Percentiles rank a stretch among this genome's conserved stretches.
These are phyloP conservation scores for Choristoneura fumiferana DNA, from an alignment of 1,140 invertebrate genomes.

Conservation along the genomic window DNA sequence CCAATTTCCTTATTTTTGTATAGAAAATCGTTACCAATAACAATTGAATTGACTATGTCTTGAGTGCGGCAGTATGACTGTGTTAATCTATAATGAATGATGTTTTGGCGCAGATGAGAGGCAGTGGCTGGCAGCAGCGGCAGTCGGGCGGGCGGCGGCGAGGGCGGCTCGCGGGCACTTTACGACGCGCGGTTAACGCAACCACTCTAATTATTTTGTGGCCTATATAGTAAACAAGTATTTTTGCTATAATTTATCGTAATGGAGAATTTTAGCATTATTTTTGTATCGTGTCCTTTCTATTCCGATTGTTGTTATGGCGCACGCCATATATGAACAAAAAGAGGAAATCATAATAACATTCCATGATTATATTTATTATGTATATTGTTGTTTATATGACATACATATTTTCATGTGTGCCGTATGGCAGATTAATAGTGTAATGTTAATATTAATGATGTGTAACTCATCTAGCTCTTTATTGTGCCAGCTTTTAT, in stretches of 20 bases:
- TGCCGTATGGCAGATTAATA: conserved; percentile 49
- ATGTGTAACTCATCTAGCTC: conserved; percentile 68
- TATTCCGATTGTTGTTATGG: conserved; percentile 41
- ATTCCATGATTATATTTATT: conserved; percentile 78
- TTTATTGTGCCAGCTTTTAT: conserved; percentile 75
- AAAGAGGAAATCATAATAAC: conserved; percentile 65
- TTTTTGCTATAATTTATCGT: conserved; percentile 77
- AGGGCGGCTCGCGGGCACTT: background rate
- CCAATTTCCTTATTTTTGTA: too few relatives aligned
- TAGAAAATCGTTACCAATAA: too few relatives aligned
- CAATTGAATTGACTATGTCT: too few relatives aligned
- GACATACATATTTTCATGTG: conserved; percentile 76
- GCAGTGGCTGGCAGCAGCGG: background rate
- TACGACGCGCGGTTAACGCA: background rate
- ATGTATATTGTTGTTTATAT: conserved; percentile 69
- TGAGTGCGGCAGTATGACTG: background rate
- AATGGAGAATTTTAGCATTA: conserved; percentile 60
- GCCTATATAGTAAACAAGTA: conserved; percentile 65
- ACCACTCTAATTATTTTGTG: conserved; percentile 29
- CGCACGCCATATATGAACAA: conserved; percentile 36
- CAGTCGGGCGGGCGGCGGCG: background rate
- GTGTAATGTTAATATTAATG: conserved; percentile 58
- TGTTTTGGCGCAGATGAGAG: background rate
- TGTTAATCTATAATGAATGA: too few relatives aligned
- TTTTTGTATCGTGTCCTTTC: conserved; percentile 64